A percentile compares a stretch with the other conserved stretches of the same genome.
phyloP scores from a whole-genome alignment of 1,140 invertebrate species.

The Hyposmocoma kahamanoa region DNA sequence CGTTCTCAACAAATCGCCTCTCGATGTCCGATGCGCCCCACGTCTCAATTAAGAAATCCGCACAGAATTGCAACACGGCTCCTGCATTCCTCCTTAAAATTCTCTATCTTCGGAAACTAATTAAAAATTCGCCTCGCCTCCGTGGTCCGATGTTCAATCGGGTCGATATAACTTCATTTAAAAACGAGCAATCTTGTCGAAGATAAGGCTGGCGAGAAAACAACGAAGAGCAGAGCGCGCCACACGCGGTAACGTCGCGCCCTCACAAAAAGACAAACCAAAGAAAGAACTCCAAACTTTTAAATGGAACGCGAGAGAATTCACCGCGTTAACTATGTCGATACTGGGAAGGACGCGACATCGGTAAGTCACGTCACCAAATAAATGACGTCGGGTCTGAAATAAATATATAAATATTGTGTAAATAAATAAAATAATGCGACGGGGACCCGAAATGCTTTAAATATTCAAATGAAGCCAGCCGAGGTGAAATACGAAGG shows the following conservation, averaged over 20 bases:
- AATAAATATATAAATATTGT: constrained; percentile 71
- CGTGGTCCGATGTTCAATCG: constrained; percentile 61
- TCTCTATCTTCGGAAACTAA: constrained; percentile 71
- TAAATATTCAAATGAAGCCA: constrained; percentile 73
- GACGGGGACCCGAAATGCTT: constrained; percentile 64
- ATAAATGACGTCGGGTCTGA: constrained; percentile 59
- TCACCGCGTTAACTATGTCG: constrained; percentile 66
- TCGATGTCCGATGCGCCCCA: constrained; percentile 29
- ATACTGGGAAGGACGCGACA: constrained; percentile 70
- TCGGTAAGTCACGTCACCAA: constrained; percentile 70
- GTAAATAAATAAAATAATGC: constrained; percentile 69
- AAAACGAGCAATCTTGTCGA: constrained; percentile 69
- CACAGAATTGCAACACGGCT: constrained; percentile 51
- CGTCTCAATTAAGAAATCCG: constrained; percentile 65
- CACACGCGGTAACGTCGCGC: constrained; percentile 55
- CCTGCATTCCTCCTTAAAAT: constrained; percentile 64
- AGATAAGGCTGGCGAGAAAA: constrained; percentile 71
- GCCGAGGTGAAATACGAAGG: constrained; percentile 70
- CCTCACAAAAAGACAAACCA: constrained; percentile 49
- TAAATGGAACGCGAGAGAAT: constrained; percentile 68
- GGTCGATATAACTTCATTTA: constrained; percentile 72
- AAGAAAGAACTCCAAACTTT: constrained; percentile 59
- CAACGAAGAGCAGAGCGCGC: constrained; percentile 63
- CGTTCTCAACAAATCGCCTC: constrained; percentile 44
- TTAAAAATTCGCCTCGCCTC: constrained; percentile 72